Evolutionary conservation across 2,113 vertebrate species (phyloP), one percentile per base, ranked within the genome.

Genomic region (Poecilia latipinna): DNA sequence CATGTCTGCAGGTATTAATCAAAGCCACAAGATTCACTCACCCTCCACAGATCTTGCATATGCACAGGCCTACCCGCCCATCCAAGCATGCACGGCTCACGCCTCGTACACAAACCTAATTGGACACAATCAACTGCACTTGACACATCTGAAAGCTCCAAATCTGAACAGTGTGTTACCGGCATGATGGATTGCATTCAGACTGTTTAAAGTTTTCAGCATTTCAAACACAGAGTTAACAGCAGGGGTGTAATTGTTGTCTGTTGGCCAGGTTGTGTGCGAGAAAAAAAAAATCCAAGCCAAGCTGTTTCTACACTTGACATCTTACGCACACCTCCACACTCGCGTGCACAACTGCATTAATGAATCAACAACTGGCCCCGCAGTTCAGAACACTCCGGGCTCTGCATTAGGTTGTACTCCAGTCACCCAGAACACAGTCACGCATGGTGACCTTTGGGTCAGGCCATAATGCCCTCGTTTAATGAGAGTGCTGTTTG

Each of bases 1-100:
- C 61, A 77, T 89, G 86, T 88, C 92, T 93, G 90, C 91, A 93
- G 88, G 91, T 90, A 87, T 91, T 93, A 93, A 95, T 93, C 90
- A 94, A 88, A 93, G 86, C 89, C 90, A 93, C 86, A 86, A 77
- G 87, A 35, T 60, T 75, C 72, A 61, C 65, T 68, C 62, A 73
- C 73, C 75, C 65, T 74, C 44, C 57, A 61, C 61, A 83, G 68
- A 67, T 69, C 39, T 61, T 74, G 68, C 74, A 78, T 70, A 77
- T 68, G 72, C 83, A 79, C 64, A 80, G 74, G 15, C 76, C 51
- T 39, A 32, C 28, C 19, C 83, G 44, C 77, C 70, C 77, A 73
- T 74, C 61, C 72, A 86, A 86, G 82, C 82, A 80, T 82, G 84
- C 77, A 84, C 81, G 89, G 75, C 60, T 71, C 68, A 81, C 70